phyloP scores from a whole-genome alignment of 2,888 invertebrate genomes.

The Cyrtodaria siliqua region DNA sequence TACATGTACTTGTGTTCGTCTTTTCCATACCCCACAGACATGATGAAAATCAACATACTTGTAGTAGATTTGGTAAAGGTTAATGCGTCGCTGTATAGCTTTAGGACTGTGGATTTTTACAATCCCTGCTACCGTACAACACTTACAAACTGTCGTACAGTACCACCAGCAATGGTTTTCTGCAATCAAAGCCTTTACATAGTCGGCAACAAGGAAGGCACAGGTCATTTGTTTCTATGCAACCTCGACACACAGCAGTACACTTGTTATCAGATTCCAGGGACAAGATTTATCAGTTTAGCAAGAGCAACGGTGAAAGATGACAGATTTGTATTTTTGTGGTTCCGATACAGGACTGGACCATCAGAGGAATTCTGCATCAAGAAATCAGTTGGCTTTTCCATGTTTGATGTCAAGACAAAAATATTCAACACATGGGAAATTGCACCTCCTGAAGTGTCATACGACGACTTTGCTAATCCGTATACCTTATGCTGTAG shows the following conservation, averaged over 20 bases:
- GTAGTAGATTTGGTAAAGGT: conserved; percentile 80
- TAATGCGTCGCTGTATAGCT: conserved; percentile 79
- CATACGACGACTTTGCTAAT: conserved; percentile 81
- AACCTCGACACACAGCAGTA: conserved; percentile 81
- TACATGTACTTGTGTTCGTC: conserved; percentile 83
- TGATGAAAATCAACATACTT: conserved; percentile 82
- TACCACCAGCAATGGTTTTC: conserved; percentile 82
- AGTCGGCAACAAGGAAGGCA: conserved; percentile 82
- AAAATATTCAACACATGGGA: conserved; percentile 81
- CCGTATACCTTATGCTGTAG: conserved; percentile 80
- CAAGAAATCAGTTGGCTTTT: conserved; percentile 83
- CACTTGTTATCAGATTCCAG: conserved; percentile 82
- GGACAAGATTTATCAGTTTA: conserved; percentile 82
- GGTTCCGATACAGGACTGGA: conserved; percentile 83
- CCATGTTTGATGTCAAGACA: conserved; percentile 82
- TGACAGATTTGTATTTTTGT: conserved; percentile 80
- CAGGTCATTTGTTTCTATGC: conserved; percentile 83
- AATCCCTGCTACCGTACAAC: conserved; percentile 84
- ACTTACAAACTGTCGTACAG: conserved; percentile 80
- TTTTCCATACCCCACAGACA: conserved; percentile 84
- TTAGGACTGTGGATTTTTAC: conserved; percentile 79
- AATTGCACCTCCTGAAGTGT: conserved; percentile 79
- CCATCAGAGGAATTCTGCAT: conserved; percentile 84
- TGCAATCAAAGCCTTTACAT: conserved; percentile 81
- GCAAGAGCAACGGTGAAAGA: conserved; percentile 80